These are phyloP conservation scores for Macaria notata DNA, from an alignment of 2,888 invertebrate genomes.

Conservation along the genomic window DNA sequence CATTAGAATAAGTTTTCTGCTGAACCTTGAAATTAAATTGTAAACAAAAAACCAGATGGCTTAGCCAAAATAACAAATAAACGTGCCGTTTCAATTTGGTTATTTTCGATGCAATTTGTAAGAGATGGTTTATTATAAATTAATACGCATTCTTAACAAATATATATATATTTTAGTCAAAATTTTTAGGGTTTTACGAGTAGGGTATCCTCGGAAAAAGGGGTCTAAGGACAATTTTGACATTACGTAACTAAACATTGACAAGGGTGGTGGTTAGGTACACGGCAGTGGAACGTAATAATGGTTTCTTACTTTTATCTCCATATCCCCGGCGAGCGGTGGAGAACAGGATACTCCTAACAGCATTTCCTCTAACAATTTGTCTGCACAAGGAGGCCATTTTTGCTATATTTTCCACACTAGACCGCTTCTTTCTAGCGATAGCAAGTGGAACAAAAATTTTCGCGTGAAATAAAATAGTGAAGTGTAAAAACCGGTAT, in stretches of 20 bases:
- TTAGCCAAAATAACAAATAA: conserved; percentile 8
- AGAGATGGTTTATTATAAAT: background rate
- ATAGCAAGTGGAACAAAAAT: conserved; percentile 63
- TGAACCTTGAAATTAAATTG: background rate
- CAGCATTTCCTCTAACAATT: conserved; percentile 84
- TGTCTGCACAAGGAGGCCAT: conserved; percentile 91
- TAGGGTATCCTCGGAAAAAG: conserved; percentile 7
- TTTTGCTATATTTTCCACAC: conserved; percentile 68
- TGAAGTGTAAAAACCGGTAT: conserved; percentile 27
- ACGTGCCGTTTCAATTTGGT: conserved; percentile 6
- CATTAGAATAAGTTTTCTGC: background rate
- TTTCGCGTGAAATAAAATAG: conserved; percentile 33
- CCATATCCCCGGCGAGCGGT: conserved; percentile 83
- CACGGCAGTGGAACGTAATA: conserved; percentile 34
- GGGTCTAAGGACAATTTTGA: conserved; percentile 52
- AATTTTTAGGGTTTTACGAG: conserved; percentile 14
- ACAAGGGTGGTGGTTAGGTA: conserved; percentile 53
- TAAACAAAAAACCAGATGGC: conserved; percentile 13
- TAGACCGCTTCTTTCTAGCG: conserved; percentile 76
- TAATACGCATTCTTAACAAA: background rate
- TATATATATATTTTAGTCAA: conserved; percentile 1
- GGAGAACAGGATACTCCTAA: conserved; percentile 84
- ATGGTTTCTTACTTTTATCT: conserved; percentile 83
- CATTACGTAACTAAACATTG: conserved; percentile 78
- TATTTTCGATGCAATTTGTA: background rate